Evolutionary conservation across 2,797 vertebrate species (phyloP).

Genomic region (Denticeps clupeoides): DNA sequence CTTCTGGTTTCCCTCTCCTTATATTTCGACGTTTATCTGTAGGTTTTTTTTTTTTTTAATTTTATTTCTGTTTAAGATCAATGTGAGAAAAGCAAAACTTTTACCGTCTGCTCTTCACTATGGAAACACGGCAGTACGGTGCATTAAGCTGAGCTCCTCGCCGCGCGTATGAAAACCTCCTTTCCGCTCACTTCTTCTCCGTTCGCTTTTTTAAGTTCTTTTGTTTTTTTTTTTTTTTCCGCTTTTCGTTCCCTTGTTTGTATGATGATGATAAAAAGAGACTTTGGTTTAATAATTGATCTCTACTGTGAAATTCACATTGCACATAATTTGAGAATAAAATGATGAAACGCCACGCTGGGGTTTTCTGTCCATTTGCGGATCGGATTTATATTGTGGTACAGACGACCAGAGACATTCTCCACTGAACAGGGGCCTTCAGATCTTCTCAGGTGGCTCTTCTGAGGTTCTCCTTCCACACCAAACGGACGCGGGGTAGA

Average conservation of each 20-base stretch:
- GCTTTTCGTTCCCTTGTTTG: conserved; percentile 39
- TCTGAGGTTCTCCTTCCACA: too few species aligned
- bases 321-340: conserved; percentile 74
- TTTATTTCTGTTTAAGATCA: conserved; percentile 31
- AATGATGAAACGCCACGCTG: conserved; percentile 38
- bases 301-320: conserved; percentile 73
- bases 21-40: conserved; percentile 63
- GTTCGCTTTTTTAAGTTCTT: neutral
- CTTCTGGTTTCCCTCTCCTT: conserved; percentile 7
- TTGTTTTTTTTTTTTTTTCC: conserved; percentile 1
- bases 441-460: too few species aligned
- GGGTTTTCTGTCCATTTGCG: neutral
- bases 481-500: too few species aligned
- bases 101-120: too few species aligned
- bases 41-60: conserved; percentile 40
- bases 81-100: too few species aligned
- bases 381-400: neutral
- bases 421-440: too few species aligned
- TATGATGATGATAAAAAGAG: conserved; percentile 44
- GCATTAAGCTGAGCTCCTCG: too few species aligned
- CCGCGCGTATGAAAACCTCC: too few species aligned
- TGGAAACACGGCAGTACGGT: too few species aligned
- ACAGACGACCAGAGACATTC: too few species aligned
- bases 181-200: too few species aligned
- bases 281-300: conserved; percentile 59